phyloP scores from a whole-genome alignment of 1,140 invertebrate genomes.

The Zaprionus inermis region DNA sequence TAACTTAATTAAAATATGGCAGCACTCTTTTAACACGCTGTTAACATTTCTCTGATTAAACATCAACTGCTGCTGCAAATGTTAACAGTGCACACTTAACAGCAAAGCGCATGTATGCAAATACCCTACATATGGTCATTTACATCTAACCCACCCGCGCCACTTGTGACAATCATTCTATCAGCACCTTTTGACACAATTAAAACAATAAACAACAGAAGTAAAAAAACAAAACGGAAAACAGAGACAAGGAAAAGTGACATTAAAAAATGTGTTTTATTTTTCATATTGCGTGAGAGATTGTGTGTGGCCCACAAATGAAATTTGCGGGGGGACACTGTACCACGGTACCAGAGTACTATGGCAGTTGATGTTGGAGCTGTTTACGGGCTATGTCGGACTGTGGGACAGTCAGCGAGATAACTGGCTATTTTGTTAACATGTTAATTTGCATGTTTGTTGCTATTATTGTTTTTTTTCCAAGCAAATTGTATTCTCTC shows the following conservation, averaged over 20 bases:
- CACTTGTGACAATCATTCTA: slow-evolving; percentile 35
- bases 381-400: slow-evolving; percentile 38
- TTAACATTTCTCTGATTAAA: neutral
- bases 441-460: slow-evolving; percentile 71
- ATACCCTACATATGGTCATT: neutral
- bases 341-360: neutral
- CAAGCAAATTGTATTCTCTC: slow-evolving; percentile 13
- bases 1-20: too few relatives aligned
- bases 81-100: neutral
- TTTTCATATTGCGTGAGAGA: slow-evolving; percentile 49
- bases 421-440: slow-evolving; percentile 74
- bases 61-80: neutral
- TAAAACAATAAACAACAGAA: slow-evolving; percentile 56
- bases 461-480: slow-evolving; percentile 7
- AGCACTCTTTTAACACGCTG: neutral
- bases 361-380: slow-evolving; percentile 5
- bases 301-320: slow-evolving; percentile 6
- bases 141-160: neutral
- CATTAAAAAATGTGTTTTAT: slow-evolving; percentile 34
- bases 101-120: neutral
- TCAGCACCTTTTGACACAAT: slow-evolving; percentile 58
- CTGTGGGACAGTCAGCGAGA: slow-evolving; percentile 23
- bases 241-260: slow-evolving; percentile 32
- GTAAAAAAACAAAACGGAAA: neutral
- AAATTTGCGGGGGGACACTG: neutral